Conservation (phyloP, 2,797 vertebrate genomes). For the Lutjanus campechanus region DNA sequence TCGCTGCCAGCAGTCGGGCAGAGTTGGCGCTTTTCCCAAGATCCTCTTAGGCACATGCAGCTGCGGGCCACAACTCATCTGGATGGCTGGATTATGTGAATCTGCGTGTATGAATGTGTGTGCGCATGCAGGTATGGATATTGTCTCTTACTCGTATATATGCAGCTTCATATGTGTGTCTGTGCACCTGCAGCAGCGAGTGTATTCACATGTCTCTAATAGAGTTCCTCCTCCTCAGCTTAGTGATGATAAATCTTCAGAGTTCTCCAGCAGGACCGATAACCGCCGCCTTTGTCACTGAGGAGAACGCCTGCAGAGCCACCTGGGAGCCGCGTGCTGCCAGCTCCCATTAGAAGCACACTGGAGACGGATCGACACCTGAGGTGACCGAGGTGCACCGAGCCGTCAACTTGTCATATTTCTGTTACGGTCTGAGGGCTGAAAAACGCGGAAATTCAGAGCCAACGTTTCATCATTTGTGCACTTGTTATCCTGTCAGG, state of each 20-base stretch:
- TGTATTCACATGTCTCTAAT: slow-evolving; percentile 5
- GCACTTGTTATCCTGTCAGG: not conserved
- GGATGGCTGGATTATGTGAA: slow-evolving; percentile 21
- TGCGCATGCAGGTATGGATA: not conserved
- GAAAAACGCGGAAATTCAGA: not conserved
- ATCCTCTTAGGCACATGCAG: slow-evolving; percentile 48
- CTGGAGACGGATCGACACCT: slow-evolving; percentile 10
- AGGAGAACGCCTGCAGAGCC: slow-evolving; percentile 10
- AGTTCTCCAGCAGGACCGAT: not conserved
- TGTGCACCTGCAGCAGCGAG: not conserved
- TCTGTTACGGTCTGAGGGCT: not conserved
- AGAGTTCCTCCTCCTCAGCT: slow-evolving; percentile 10
- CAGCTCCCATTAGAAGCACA: slow-evolving; percentile 23
- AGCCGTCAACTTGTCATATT: not conserved
- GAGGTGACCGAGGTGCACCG: not conserved
- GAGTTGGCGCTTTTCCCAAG: slow-evolving; percentile 35
- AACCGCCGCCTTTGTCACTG: not conserved
- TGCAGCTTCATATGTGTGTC: not conserved
- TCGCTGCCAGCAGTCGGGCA: slow-evolving; percentile 25
- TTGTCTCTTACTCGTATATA: not conserved
- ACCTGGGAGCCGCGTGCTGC: slow-evolving; percentile 38
- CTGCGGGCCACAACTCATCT: slow-evolving; percentile 23
- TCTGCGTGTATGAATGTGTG: not conserved
- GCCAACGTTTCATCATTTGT: not conserved
- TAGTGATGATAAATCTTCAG: slow-evolving; percentile 27